Base-by-base conservation (phyloP, 1,140 invertebrate genomes). In the Cydia splendana region DNA sequence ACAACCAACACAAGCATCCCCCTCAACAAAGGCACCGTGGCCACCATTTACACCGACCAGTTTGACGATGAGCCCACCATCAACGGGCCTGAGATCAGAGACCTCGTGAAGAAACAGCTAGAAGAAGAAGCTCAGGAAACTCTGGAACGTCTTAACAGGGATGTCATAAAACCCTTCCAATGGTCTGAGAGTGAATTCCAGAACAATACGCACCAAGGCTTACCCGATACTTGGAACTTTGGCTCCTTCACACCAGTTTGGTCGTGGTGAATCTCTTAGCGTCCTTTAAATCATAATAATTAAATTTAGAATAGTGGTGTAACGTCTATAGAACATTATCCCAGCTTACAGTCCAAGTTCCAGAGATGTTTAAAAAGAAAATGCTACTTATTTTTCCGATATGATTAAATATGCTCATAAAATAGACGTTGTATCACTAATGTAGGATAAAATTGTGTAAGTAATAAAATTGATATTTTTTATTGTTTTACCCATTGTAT, bases 221-320 rank as follows among this genome's bases (percentile, higher is more conserved):
- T 93, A 6, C 92, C 93, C 0, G 92, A 94, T 75, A 78, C 84
- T 69, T 94, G 93, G 93, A 87, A 85, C 30, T 94, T 94, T 79
- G 84, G 84, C 53, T 84, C 84, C 0, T 91, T 91, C 67, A 80
- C 80, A 74, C 92, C 91, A 10, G 82, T 85, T 75, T 94, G 92
- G 91, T 90, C 91, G 45, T 94, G 92, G 93, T 94, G 86, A 92
- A 88, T 86, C 82, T 89, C 81, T 34, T 51, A 76, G 15, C 4
- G 30, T 28, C 74, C 42, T 42, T 18, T 71, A 57, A 20, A 80
- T 79, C 75, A 79, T 81, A 81, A 76, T 81, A 75, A 51, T 28
- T 48, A 53, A 45, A 51, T 30, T 5, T 71, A 42, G 28, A 34
- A n/a, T 71, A 71, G 28, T 30, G n/a, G 24, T n/a, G 28, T n/a